These are phyloP conservation scores for Suricata suricatta DNA, from an alignment of 2,113 vertebrate genomes.

Conservation along the genomic window DNA sequence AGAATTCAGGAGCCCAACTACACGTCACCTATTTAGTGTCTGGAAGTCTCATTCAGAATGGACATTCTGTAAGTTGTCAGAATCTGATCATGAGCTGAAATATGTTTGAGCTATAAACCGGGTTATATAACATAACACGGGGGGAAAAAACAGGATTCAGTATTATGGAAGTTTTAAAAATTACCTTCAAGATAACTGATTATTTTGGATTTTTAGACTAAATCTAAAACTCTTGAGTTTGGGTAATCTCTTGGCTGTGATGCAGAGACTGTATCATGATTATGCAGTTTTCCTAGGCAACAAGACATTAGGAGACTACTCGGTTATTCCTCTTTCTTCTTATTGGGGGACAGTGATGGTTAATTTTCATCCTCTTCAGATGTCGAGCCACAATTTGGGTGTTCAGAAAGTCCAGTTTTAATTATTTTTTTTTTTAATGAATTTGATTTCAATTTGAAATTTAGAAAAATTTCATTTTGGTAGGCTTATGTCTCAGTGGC, in stretches of 20 bases:
- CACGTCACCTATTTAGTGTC: slow-evolving; percentile 96
- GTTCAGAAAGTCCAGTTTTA: slow-evolving; percentile 13
- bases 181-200: background rate
- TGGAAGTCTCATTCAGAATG: slow-evolving; percentile 90
- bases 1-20: slow-evolving; percentile 90
- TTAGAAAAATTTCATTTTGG: background rate
- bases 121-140: background rate
- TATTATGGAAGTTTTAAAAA: slow-evolving; percentile 23
- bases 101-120: background rate
- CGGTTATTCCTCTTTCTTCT: background rate
- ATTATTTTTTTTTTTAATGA: background rate
- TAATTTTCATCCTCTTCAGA: slow-evolving; percentile 16
- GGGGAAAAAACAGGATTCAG: background rate
- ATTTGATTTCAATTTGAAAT: slow-evolving; percentile 33
- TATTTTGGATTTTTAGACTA: slow-evolving; percentile 40
- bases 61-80: slow-evolving; percentile 86
- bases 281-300: background rate
- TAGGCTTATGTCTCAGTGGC: background rate
- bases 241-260: background rate
- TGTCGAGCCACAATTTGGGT: background rate
- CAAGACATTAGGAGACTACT: background rate
- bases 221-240: slow-evolving; percentile 16
- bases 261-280: background rate
- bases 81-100: background rate
- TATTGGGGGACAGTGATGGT: background rate